These are phyloP conservation scores for Cecropterus lyciades DNA, from an alignment of 1,140 invertebrate species.

Conservation along the genomic window DNA sequence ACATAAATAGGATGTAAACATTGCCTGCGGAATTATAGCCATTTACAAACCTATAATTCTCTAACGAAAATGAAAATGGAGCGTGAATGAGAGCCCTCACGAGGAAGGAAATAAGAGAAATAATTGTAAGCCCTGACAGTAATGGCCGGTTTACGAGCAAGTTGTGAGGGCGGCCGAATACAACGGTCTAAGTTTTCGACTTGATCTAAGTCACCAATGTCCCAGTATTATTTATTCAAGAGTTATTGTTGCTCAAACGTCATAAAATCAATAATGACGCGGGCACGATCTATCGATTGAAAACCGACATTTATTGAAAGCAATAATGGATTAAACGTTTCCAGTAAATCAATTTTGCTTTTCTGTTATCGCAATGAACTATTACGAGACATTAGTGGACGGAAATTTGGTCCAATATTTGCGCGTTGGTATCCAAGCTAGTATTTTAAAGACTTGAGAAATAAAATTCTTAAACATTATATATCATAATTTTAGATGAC, in stretches of 20 bases:
- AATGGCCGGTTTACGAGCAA: constrained; percentile 47
- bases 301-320: constrained; percentile 34
- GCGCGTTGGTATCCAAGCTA: not conserved
- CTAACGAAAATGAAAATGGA: constrained; percentile 51
- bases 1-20: no score
- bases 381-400: constrained; percentile 18
- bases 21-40: constrained; percentile 45
- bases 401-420: constrained; percentile 10
- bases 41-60: constrained; percentile 53
- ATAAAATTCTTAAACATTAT: no score
- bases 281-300: constrained; percentile 37
- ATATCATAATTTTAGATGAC: no score
- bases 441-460: no score
- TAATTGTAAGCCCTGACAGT: constrained; percentile 52
- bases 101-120: constrained; percentile 53
- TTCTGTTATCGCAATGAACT: constrained; percentile 20
- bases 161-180: constrained; percentile 41
- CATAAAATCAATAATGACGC: constrained; percentile 35
- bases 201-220: not conserved
- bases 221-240: constrained; percentile 31
- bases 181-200: constrained; percentile 16
- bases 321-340: constrained; percentile 36
- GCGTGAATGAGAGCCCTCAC: constrained; percentile 39
- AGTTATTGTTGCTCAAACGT: constrained; percentile 25
- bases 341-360: constrained; percentile 33